Evolutionary conservation across 2,113 vertebrate species (phyloP).

Genomic region (Turdus rufiventris): DNA sequence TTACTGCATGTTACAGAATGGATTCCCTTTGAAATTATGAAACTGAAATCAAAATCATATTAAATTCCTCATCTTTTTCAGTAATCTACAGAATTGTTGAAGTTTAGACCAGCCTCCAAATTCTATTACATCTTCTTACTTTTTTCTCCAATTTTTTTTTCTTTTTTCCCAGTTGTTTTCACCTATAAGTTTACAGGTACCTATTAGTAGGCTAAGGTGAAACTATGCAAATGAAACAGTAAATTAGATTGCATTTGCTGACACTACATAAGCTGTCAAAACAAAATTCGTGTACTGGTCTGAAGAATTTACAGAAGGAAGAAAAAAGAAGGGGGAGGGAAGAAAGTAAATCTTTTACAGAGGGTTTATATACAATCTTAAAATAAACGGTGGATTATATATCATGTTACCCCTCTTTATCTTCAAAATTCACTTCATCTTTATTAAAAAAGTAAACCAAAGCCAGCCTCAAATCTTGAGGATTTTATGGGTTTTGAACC

Average conservation of each 20-base stretch:
- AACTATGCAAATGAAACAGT: neutral
- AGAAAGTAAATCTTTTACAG: neutral
- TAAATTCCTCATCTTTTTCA: neutral
- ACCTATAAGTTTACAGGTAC: neutral
- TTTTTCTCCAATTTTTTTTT: neutral
- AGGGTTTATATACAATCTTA: neutral
- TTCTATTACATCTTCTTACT: neutral
- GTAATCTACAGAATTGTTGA: neutral
- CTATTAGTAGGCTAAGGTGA: neutral
- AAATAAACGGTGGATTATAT: neutral
- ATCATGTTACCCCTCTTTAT: neutral
- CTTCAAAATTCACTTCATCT: neutral
- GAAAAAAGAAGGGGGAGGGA: rapidly evolving
- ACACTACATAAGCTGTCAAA: neutral
- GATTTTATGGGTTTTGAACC: neutral
- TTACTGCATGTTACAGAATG: rapidly evolving
- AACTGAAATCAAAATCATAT: neutral
- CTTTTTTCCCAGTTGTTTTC: neutral
- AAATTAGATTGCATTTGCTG: neutral
- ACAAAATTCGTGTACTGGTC: neutral
- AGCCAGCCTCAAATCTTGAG: neutral
- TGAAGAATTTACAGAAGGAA: neutral
- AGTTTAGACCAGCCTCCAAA: neutral
- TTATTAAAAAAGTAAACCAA: neutral
- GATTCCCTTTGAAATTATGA: neutral